Evolutionary conservation across 2,797 vertebrate genomes (phyloP).

Genomic region (Molossus molossus): DNA sequence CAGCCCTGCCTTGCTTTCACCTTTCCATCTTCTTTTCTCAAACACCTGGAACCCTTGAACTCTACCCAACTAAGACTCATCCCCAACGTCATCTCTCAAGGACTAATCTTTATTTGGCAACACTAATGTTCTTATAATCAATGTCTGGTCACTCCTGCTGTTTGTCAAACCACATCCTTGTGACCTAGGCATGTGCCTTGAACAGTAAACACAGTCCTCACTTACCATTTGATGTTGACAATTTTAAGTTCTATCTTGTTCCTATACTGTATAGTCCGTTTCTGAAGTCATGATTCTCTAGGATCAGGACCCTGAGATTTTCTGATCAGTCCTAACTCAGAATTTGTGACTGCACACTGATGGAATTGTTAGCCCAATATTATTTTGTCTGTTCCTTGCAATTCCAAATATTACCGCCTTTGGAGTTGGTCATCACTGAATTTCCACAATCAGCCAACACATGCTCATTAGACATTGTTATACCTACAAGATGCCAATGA

Average conservation of each 20-base stretch:
- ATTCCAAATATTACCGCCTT: neutral
- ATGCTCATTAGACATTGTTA: neutral
- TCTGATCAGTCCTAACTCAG: neutral
- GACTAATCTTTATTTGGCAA: neutral
- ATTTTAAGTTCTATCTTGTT: neutral
- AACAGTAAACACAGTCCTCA: neutral
- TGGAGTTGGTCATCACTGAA: neutral
- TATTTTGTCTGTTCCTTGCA: neutral
- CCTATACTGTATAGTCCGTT: neutral
- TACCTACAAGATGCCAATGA: neutral
- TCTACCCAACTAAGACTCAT: neutral
- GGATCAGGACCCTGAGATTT: slow-evolving; percentile 11
- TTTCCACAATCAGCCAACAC: neutral
- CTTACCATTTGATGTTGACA: neutral
- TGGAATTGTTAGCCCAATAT: neutral
- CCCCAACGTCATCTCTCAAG: neutral
- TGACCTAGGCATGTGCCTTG: neutral
- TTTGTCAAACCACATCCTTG: neutral
- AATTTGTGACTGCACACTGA: neutral
- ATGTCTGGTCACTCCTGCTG: neutral
- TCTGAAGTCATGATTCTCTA: neutral
- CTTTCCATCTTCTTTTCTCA: neutral
- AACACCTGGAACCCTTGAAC: neutral
- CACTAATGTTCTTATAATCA: neutral
- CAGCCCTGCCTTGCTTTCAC: neutral